Evolutionary conservation across 2,888 invertebrate genomes (phyloP).

Genomic region (Fissipunctia ypsillon): DNA sequence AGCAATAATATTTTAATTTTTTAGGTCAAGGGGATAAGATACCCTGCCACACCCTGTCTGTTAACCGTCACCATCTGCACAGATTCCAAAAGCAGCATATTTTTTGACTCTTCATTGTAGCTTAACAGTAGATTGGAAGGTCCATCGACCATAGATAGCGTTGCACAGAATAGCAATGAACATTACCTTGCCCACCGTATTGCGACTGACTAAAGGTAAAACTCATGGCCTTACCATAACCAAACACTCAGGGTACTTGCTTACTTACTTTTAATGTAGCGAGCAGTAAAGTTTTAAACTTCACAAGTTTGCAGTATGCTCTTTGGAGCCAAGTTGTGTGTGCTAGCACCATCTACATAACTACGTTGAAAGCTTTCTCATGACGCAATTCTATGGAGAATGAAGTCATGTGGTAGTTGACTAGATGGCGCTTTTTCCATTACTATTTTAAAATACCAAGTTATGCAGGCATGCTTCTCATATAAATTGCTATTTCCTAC

Average conservation of each 20-base stretch:
- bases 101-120: no score
- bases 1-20: not conserved
- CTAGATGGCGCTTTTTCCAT: slow-evolving; percentile 32
- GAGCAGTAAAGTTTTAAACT: not conserved
- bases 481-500: not conserved
- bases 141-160: no score
- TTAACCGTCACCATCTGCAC: not conserved
- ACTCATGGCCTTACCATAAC: not conserved
- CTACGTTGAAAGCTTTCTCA: not conserved
- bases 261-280: not conserved
- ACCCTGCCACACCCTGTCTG: not conserved
- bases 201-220: no score
- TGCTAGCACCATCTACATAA: slow-evolving; percentile 29
- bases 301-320: not conserved
- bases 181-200: not conserved
- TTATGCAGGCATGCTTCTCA: no score
- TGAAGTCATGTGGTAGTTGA: not conserved
- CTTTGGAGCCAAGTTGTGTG: not conserved
- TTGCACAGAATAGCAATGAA: no score
- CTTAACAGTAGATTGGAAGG: not conserved
- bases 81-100: no score
- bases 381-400: not conserved
- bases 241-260: not conserved
- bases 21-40: not conserved
- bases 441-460: no score